phyloP scores from a whole-genome alignment of 2,888 invertebrate species.

The Charanyca ferruginea region DNA sequence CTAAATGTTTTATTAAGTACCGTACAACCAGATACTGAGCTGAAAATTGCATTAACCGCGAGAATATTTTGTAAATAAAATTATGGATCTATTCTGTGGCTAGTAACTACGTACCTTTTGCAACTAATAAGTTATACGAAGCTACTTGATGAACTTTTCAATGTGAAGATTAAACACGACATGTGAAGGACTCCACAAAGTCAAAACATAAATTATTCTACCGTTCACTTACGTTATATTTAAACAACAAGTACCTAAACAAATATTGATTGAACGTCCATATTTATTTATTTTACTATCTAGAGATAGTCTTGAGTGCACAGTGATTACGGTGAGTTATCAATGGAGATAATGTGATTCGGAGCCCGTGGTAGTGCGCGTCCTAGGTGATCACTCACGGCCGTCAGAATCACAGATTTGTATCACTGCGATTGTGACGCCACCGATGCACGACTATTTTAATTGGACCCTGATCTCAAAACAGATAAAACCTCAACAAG shows the following conservation, averaged over 20 bases:
- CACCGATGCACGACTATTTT: slow-evolving; percentile 90
- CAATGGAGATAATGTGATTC: slow-evolving; percentile 64
- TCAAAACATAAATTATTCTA: slow-evolving; percentile 44
- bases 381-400: slow-evolving; percentile 87
- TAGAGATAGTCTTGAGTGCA: slow-evolving; percentile 52
- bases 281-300: slow-evolving; percentile 60
- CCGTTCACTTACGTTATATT: slow-evolving; percentile 45
- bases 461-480: slow-evolving; percentile 88
- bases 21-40: no score
- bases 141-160: slow-evolving; percentile 58
- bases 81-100: slow-evolving; percentile 8
- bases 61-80: background rate
- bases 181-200: slow-evolving; percentile 50
- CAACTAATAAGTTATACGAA: slow-evolving; percentile 36
- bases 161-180: slow-evolving; percentile 46
- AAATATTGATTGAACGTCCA: slow-evolving; percentile 49
- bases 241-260: slow-evolving; percentile 43
- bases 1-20: no score
- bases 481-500: slow-evolving; percentile 84
- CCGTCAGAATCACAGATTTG: slow-evolving; percentile 83
- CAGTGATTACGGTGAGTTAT: slow-evolving; percentile 62
- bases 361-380: slow-evolving; percentile 63
- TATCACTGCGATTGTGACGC: slow-evolving; percentile 88
- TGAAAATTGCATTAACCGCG: background rate
- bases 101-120: slow-evolving; percentile 9